Evolutionary conservation across 2,888 invertebrate genomes (phyloP), one percentile per base, ranked within the genome.

Genomic region (Ashinkailepas kermadecensis): DNA sequence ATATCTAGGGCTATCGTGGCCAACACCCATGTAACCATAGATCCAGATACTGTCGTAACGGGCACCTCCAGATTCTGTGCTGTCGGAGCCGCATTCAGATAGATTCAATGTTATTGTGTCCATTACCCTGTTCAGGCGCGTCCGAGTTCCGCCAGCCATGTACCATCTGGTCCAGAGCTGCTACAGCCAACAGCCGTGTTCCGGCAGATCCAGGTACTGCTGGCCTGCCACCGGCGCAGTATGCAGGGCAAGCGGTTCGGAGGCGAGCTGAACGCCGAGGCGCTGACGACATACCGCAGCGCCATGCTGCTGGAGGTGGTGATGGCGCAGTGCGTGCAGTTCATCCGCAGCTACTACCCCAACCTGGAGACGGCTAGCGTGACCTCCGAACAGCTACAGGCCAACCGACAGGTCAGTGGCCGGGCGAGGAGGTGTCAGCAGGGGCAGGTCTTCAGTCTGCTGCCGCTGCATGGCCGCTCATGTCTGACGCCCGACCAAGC

Each of bases 231-330:
- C 87, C 89, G 93, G 56, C 93, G 94, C 85, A 93, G 94, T 81
- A 91, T 95, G 62, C 91, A 94, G 82, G 95, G 90, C 12, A 88
- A 89, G 84, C 89, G 89, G 83, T 91, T 89, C 85, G 86, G 87
- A 86, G 84, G 88, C 85, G 84, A 85, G 74, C 83, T 83, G 87
- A 81, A 82, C 18, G 67, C 90, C 0, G 93, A 93, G 85, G 91
- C 92, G 84, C 88, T 92, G 67, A 91, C 92, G 13, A 58, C 78
- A 23, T 57, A 57, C 23, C 89, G 93, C 23, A 93, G 93, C 64
- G 92, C 92, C 86, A 95, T 94, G 91, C 93, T 94, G 85, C 88
- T 95, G 81, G 95, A 95, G 87, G 91, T 94, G 18, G 88, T 95
- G 62, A 87, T 90, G 80, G 88, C 92, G 2, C 89, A 94, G 74